A percentile compares a stretch with the other conserved stretches of the same genome.
phyloP scores from a whole-genome alignment of 2,888 invertebrate species.

The Spodoptera picta region DNA sequence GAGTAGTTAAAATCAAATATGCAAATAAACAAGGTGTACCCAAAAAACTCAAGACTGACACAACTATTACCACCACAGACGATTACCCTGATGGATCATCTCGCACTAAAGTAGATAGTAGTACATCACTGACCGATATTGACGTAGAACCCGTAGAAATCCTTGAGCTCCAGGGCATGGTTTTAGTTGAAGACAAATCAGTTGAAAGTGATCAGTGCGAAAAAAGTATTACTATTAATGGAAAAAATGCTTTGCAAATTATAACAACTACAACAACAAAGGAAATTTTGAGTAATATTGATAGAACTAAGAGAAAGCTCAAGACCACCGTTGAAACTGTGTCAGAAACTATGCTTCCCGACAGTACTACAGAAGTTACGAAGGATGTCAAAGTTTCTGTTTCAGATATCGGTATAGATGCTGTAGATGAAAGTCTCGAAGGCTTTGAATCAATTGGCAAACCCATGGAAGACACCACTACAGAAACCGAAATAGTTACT shows the following conservation, averaged over 20 bases:
- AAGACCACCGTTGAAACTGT: conserved; percentile 80
- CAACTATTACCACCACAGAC: conserved; percentile 78
- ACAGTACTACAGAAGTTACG: conserved; percentile 79
- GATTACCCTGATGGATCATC: conserved; percentile 84
- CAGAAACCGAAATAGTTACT: conserved; percentile 64
- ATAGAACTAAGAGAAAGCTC: conserved; percentile 75
- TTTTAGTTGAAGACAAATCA: conserved; percentile 71
- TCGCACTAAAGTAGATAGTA: conserved; percentile 78
- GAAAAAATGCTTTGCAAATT: conserved; percentile 74
- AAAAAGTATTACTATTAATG: conserved; percentile 71
- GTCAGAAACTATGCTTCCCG: conserved; percentile 76
- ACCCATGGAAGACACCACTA: conserved; percentile 68
- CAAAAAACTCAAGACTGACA: conserved; percentile 79
- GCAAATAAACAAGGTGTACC: conserved; percentile 69
- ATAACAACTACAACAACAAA: conserved; percentile 78
- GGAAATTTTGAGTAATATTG: conserved; percentile 73
- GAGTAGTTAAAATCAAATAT: conserved; percentile 75
- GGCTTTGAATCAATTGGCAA: conserved; percentile 67
- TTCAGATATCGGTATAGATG: conserved; percentile 69
- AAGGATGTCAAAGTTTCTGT: conserved; percentile 81
- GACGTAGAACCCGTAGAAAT: conserved; percentile 65
- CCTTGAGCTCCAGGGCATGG: conserved; percentile 72
- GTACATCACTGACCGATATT: conserved; percentile 76
- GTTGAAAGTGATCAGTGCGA: conserved; percentile 73
- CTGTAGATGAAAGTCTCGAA: conserved; percentile 56